phyloP scores from a whole-genome alignment of 1,140 invertebrate species.

The Thrips palmi region DNA sequence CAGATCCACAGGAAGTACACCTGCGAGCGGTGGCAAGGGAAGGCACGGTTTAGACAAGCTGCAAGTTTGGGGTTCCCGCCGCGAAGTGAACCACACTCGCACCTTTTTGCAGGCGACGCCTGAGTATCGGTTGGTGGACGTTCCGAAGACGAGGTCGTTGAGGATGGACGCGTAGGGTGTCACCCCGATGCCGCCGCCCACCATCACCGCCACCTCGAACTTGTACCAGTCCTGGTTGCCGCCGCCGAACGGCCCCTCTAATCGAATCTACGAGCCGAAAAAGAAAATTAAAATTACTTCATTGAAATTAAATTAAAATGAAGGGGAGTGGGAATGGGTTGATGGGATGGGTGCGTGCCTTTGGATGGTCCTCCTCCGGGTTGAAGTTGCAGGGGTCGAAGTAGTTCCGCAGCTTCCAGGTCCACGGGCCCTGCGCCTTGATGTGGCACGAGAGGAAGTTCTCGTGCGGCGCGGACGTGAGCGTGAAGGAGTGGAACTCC shows the following conservation, averaged over 20 bases:
- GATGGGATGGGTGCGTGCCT: slow-evolving; percentile 27
- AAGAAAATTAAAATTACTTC: slow-evolving; percentile 5
- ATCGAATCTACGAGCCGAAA: slow-evolving; percentile 45
- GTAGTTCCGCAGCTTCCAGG: slow-evolving; percentile 93
- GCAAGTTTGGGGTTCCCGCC: too few species aligned
- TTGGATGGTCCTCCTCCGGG: slow-evolving; percentile 65
- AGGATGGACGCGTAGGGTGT: slow-evolving; percentile 98
- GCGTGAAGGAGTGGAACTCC: slow-evolving; percentile 95
- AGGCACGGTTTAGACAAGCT: too few species aligned
- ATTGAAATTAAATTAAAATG: slow-evolving; percentile 27
- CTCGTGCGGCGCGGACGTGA: slow-evolving; percentile 96
- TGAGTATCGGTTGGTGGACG: slow-evolving; percentile 85
- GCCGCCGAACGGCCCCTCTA: slow-evolving; percentile 96
- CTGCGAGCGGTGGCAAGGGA: too few species aligned
- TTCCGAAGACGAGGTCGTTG: slow-evolving; percentile 90
- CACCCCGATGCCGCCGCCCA: slow-evolving; percentile 96
- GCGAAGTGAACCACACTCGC: too few species aligned
- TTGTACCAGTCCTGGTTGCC: slow-evolving; percentile 99
- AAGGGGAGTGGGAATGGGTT: too few species aligned
- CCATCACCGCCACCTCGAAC: slow-evolving; percentile 95
- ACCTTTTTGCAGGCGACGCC: slow-evolving; percentile 91
- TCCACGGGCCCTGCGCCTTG: slow-evolving; percentile 97
- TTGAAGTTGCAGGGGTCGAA: slow-evolving; percentile 91
- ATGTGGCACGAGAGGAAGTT: slow-evolving; percentile 95
- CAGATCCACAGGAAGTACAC: slow-evolving; percentile 99